Conservation (phyloP, 2,888 invertebrate species). For the Cabera pusaria region DNA sequence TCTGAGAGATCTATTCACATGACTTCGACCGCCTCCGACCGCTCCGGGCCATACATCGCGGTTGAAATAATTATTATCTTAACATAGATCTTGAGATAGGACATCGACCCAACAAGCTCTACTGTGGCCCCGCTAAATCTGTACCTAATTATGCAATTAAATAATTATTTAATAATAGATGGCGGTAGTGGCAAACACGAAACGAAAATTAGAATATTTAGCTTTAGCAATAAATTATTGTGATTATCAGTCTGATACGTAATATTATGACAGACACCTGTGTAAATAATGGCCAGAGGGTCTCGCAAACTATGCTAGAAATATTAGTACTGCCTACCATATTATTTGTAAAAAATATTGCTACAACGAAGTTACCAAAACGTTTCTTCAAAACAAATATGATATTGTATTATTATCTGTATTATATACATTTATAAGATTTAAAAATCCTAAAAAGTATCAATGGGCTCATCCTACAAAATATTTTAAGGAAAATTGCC, state of each 20-base stretch:
- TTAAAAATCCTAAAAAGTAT: too few species aligned
- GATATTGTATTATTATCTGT: too few species aligned
- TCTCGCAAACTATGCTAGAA: too few species aligned
- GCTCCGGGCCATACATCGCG: slow-evolving; percentile 68
- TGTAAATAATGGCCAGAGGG: too few species aligned
- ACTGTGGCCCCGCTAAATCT: slow-evolving; percentile 29
- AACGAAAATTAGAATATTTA: slow-evolving; percentile 5
- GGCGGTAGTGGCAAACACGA: slow-evolving; percentile 15
- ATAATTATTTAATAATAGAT: slow-evolving; percentile 16
- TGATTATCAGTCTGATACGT: slow-evolving; percentile 23
- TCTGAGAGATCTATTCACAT: slow-evolving; percentile 42
- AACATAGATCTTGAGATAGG: slow-evolving; percentile 71
- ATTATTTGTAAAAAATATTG: slow-evolving; percentile 51
- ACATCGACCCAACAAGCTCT: slow-evolving; percentile 62
- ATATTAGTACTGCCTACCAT: too few species aligned
- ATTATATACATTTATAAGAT: too few species aligned
- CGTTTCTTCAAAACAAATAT: too few species aligned
- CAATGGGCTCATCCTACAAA: too few species aligned
- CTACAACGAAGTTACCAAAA: background rate
- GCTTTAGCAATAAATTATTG: slow-evolving; percentile 7
- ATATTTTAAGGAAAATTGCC: too few species aligned
- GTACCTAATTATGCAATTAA: slow-evolving; percentile 17
- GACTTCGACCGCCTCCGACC: slow-evolving; percentile 49
- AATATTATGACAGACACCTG: too few species aligned
- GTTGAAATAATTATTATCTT: slow-evolving; percentile 79